Evolutionary conservation across 1,140 invertebrate genomes (phyloP), one percentile per base, ranked within the genome.

Genomic region (Drosophila virilis): DNA sequence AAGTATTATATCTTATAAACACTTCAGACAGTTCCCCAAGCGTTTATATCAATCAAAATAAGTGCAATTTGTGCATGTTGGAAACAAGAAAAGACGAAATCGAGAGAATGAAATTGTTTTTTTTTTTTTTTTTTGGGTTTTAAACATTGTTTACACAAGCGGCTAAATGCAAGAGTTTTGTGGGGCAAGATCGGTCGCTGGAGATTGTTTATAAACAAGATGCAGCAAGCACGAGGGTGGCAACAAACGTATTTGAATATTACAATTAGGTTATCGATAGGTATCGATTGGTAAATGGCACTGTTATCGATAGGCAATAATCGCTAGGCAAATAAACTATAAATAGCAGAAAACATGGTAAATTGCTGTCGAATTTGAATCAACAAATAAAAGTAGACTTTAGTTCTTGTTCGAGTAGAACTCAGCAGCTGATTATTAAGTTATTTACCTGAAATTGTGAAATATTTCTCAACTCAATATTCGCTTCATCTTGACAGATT

Each of bases 81-180:
- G 22, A 69, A 52, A 37, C 43, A 10, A 17, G 17, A 17, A 68
- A 58, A 58, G 28, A 35, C 32, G 38, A 33, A 9, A 32, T 8
- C 15, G 22, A 37, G 10, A 17, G 37, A 33, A 35, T 6, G 32
- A 51, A 40, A 8, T 55, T 1, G 46, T 59, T 45, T 59, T 17
- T 17, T 17, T 17, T 17, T 17, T 17, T 17, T 17, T 0, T 1
- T 46, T 59, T 45, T 59, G 10, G 32, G 28, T 42, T 46, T 35
- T 33, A 59, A 61, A 69, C n/a, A 38, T 38, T 73, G 70, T 73
- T 73, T 73, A 73, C 17, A 60, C n/a, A 54, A 73, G 48, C 54
- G 37, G 38, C 69, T 66, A 71, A 58, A 43, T 58, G 52, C 45
- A 73, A 54, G 51, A 35, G 51, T 17, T 45, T 67, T 73, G 55